Percentiles rank a stretch among this genome's conserved stretches.
Conservation (phyloP, 1,140 invertebrate genomes). For the Carposina sasakii region DNA sequence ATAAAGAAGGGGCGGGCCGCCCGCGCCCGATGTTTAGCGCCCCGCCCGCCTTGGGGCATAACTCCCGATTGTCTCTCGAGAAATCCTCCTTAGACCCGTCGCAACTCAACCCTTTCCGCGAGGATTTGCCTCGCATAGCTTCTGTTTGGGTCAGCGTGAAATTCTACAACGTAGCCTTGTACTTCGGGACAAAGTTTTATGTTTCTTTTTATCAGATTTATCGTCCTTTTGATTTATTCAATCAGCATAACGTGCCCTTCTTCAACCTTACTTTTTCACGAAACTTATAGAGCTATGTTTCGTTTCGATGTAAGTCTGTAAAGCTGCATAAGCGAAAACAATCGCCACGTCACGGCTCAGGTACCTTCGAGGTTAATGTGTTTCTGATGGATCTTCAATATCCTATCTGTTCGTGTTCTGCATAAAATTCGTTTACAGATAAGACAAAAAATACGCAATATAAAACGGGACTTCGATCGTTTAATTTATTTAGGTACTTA, state of each 20-base stretch:
- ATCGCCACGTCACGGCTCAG: slow-evolving; percentile 28
- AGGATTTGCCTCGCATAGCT: slow-evolving; percentile 53
- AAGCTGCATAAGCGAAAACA: slow-evolving; percentile 28
- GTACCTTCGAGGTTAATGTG: slow-evolving; percentile 60
- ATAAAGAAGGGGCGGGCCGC: slow-evolving; percentile 75
- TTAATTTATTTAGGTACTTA: too few species aligned
- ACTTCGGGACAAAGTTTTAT: slow-evolving; percentile 25
- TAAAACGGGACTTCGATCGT: too few species aligned
- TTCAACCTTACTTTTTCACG: too few species aligned
- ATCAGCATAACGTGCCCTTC: too few species aligned
- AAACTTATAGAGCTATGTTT: too few species aligned
- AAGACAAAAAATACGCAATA: too few species aligned
- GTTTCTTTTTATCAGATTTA: slow-evolving; percentile 52
- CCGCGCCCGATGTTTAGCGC: slow-evolving; percentile 65
- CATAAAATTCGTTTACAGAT: too few species aligned
- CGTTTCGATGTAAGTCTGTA: too few species aligned
- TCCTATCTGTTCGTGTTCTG: too few species aligned
- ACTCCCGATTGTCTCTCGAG: slow-evolving; percentile 68
- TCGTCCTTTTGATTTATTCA: too few species aligned
- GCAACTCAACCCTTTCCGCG: slow-evolving; percentile 65
- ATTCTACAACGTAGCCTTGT: slow-evolving; percentile 47
- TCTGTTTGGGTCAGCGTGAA: slow-evolving; percentile 68
- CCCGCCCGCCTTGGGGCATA: slow-evolving; percentile 63
- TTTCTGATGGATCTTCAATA: slow-evolving; percentile 67
- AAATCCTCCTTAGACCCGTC: slow-evolving; percentile 67